A percentile compares a stretch with the other conserved stretches of the same genome.
phyloP scores from a whole-genome alignment of 2,888 invertebrate species.

The Neoascia interrupta region DNA sequence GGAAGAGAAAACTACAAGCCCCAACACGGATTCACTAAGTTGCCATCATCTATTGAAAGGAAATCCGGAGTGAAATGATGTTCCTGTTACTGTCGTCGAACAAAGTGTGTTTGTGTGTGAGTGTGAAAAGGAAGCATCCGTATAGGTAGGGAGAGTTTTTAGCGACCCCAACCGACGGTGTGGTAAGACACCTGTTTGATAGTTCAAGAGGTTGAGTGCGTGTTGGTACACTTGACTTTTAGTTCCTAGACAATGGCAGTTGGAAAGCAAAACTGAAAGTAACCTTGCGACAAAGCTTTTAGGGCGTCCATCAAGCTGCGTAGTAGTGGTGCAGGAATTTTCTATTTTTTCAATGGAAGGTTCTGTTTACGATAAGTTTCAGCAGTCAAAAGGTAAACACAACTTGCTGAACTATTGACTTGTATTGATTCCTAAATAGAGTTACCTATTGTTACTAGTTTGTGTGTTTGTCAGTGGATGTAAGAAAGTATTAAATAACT shows the following conservation, averaged over 20 bases:
- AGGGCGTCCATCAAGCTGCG: background rate
- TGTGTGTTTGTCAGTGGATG: no score
- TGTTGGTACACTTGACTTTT: slow-evolving; percentile 31
- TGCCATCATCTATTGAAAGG: slow-evolving; percentile 52
- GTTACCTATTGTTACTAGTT: no score
- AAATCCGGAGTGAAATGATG: slow-evolving; percentile 53
- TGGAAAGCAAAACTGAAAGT: background rate
- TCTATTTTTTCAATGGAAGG: no score
- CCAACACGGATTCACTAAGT: slow-evolving; percentile 33
- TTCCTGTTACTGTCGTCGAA: slow-evolving; percentile 47
- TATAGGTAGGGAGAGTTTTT: background rate
- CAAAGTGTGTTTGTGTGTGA: background rate
- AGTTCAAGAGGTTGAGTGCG: slow-evolving; percentile 25
- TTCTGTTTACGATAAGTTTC: no score
- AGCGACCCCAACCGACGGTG: no score
- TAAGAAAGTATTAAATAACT: no score
- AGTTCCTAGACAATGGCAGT: slow-evolving; percentile 2
- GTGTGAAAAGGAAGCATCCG: background rate
- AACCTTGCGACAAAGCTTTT: slow-evolving; percentile 12
- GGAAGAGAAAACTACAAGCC: slow-evolving; percentile 1
- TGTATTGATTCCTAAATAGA: no score
- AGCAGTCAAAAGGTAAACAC: no score
- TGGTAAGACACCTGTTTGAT: slow-evolving; percentile 54
- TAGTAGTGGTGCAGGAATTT: no score
- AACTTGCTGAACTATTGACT: no score